A percentile compares a stretch with the other conserved stretches of the same genome.
phyloP scores from a whole-genome alignment of 1,140 invertebrate genomes.

The Apocrypta bakeri region DNA sequence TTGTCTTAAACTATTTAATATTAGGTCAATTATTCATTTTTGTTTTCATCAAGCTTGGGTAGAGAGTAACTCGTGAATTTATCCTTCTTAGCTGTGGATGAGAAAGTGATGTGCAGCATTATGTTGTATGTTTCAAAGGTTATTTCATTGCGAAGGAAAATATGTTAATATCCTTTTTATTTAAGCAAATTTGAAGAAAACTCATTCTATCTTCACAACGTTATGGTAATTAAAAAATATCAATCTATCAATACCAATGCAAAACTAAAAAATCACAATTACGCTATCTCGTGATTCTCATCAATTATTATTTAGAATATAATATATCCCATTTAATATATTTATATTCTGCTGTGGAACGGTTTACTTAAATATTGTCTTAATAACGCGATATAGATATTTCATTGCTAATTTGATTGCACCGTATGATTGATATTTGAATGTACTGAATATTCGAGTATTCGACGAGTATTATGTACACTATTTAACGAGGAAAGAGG shows the following conservation, averaged over 20 bases:
- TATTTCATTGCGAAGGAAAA: conserved; percentile 12
- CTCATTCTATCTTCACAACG: conserved; percentile 16
- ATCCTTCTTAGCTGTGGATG: conserved; percentile 4
- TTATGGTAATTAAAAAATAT: background rate
- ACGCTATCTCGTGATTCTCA: conserved; percentile 16
- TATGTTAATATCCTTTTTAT: conserved; percentile 21
- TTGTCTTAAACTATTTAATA: conserved; percentile 38
- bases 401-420: background rate
- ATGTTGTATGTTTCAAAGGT: conserved; percentile 8
- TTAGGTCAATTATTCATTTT: conserved; percentile 27
- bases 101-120: conserved; percentile 19
- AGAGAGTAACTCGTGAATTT: conserved; percentile 22
- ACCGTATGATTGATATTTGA: conserved; percentile 15
- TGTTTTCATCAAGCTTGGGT: conserved; percentile 38
- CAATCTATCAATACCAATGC: background rate
- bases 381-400: background rate
- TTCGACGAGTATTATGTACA: conserved; percentile 24
- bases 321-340: conserved; percentile 12
- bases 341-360: conserved; percentile 26
- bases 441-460: conserved; percentile 13
- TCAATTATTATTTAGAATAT: background rate
- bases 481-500: conserved; percentile 24
- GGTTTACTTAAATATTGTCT: conserved; percentile 43
- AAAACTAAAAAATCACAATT: background rate
- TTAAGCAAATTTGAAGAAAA: conserved; percentile 25